Conservation (phyloP, 2,888 invertebrate species). For the Leptopterna dolabrata region DNA sequence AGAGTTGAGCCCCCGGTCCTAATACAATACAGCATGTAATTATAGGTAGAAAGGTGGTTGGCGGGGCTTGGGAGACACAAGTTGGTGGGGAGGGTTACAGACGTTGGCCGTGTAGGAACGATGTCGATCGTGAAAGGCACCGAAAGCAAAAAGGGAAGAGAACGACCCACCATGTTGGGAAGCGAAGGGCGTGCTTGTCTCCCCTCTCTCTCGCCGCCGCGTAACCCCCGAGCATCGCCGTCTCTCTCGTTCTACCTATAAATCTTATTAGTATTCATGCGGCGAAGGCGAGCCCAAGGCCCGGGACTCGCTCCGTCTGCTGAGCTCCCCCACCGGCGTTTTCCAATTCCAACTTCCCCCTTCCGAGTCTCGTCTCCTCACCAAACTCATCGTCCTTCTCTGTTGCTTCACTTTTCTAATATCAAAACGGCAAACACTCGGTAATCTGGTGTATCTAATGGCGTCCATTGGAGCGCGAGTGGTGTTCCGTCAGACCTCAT, state of each 20-base stretch:
- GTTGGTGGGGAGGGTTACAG: not conserved
- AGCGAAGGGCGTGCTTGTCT: slow-evolving; percentile 31
- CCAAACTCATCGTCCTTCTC: no score
- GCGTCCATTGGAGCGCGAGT: no score
- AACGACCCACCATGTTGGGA: slow-evolving; percentile 46
- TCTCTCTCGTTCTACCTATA: slow-evolving; percentile 20
- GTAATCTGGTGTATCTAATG: no score
- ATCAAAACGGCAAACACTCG: not conserved
- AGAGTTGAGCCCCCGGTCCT: slow-evolving; percentile 19
- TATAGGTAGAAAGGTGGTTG: slow-evolving; percentile 12
- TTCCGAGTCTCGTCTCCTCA: not conserved
- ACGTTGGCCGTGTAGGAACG: not conserved
- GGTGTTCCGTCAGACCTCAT: no score
- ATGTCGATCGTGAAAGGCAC: slow-evolving; percentile 15
- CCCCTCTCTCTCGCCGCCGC: not conserved
- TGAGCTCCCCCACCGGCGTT: not conserved
- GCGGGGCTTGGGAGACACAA: not conserved
- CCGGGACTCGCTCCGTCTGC: not conserved
- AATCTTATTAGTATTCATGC: slow-evolving; percentile 46
- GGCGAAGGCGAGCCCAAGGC: slow-evolving; percentile 9
- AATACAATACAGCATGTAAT: slow-evolving; percentile 45
- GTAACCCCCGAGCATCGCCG: not conserved
- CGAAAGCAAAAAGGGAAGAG: slow-evolving; percentile 33
- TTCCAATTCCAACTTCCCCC: not conserved
- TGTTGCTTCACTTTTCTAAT: not conserved